Evolutionary conservation across 2,797 vertebrate genomes (phyloP), one percentile per base, ranked within the genome.

Genomic region (Leuciscus waleckii): DNA sequence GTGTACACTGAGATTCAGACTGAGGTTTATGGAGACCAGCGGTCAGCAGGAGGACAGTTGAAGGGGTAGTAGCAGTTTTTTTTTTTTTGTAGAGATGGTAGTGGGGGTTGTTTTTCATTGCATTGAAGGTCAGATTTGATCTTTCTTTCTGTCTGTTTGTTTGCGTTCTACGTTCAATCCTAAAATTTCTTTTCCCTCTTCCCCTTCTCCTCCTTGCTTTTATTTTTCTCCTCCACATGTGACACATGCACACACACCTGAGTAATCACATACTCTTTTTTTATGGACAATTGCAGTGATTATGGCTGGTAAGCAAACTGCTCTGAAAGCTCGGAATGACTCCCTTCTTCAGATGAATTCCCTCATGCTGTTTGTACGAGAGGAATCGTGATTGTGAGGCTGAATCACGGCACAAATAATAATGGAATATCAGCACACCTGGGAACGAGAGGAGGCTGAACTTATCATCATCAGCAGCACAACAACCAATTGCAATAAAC

Each of bases 1-100:
- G 91, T 91, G 89, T 90, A 87, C 90, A 91, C 88, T 89, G 90
- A 92, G 91, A 94, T 93, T 90, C 90, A 91, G 92, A 89, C 86
- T 89, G 89, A 91, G 90, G 91, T 93, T 93, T 94, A 93, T 94
- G 90, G 90, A 91, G 91, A 91, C 68, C 68, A 9, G 5, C 3
- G 41, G 91, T 92, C 91, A 94, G 92, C 91, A 86, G 91, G 88
- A 87, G 89, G 83, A 91, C 17, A 61, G 32, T 21, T 46, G 26
- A 23, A 85, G 19, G 21, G 54, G 51, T 73, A 39, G 41, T 4
- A 35, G 19, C 46, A 49, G 41, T 0, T 1, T 14, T 0, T 49
- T 46, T n/a, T 11, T n/a, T 51, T 14, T n/a, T 14, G 4, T 56
- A 13, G 46, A 16, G 61, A n/a, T 41, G 29, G 29, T 37, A n/a